Evolutionary conservation across 2,888 invertebrate genomes (phyloP), one percentile per base, ranked within the genome.

Genomic region (Drosophila ustulata): DNA sequence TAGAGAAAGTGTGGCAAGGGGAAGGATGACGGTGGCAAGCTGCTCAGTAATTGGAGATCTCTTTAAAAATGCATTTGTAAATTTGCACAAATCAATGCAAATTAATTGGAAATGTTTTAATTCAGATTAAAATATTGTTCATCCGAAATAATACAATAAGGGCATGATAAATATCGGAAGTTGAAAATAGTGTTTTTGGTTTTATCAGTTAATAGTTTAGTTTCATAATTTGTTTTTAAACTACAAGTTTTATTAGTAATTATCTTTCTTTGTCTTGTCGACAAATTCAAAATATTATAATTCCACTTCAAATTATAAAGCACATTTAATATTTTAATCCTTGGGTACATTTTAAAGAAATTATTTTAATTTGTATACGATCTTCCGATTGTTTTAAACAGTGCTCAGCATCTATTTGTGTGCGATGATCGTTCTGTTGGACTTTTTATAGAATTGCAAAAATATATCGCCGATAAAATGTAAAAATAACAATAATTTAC

Each of bases 381-480:
- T 23, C 11, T 7, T n/a, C 37, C 25, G 18, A 53, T 53, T 53
- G 28, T 30, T 41, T 23, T 30, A 28, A 53, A 30, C 30, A 28
- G 18, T 32, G 25, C 32, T 55, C 34, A 25, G 13, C 18, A 30
- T 28, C 56, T 62, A 75, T 67, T 72, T 72, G 23, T 13, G 61
- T 46, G 62, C 45, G 45, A 53, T 62, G 56, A 56, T 28, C 34
- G 75, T 32, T 49, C 56, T 52, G 49, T 50, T 7, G 5, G 18
- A 55, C 53, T 72, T 75, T 72, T 72, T 26, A 37, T 53, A 53
- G 46, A 62, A 58, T 51, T 61, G 23, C 46, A 53, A 45, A 57
- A 47, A 57, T 43, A 49, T 43, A 47, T 26, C 30, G 34, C 9
- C 9, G 30, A 11, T 32, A 11, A 34, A 57, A 43, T 52, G 18